Base-by-base conservation (phyloP, 2,888 invertebrate genomes). In the Homarus gammarus region DNA sequence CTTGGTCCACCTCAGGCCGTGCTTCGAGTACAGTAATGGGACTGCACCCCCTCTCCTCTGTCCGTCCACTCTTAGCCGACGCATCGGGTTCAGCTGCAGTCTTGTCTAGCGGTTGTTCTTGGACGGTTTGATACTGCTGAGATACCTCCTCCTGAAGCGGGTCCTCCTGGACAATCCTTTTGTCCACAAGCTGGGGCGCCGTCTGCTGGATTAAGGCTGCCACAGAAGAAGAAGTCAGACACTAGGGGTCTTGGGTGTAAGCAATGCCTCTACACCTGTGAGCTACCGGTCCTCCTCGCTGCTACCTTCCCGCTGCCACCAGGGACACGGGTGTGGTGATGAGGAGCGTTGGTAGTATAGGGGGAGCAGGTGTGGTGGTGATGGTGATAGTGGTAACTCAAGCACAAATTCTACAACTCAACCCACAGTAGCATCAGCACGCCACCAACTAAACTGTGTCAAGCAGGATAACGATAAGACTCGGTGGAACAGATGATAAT, bases 181-280 rank as follows among this genome's bases (percentile, higher is more conserved):
- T 68, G 68, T 78, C 70, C 61, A 51, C 70, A 68, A 38, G 64
- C 70, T 61, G 81, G 75, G 73, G 75, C 70, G 61, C 68, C 82
- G 68, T 61, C 83, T 88, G 88, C 68, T 72, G 83, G 83, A 61
- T 82, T 83, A 83, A 83, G 83, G 83, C 88, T 88, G 88, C 88
- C 88, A 88, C 88, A 88, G 88, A 88, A 88, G 88, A 88, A 88
- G 83, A 88, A 70, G 77, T 88, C 82, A 88, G 88, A 88, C 77
- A 88, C 77, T 75, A 56, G 49, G 49, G 81, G 27, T 61, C 61
- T 75, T 64, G 61, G 75, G 64, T 83, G 82, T 86, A 86, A 88
- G 88, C 88, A 88, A 88, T 88, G 88, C 88, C 88, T 88, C 88
- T 88, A 88, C 82, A 83, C 88, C 88, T 83, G 83, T 88, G 86